Conservation (phyloP, 1,140 invertebrate genomes). For the Lethocerus indicus region DNA sequence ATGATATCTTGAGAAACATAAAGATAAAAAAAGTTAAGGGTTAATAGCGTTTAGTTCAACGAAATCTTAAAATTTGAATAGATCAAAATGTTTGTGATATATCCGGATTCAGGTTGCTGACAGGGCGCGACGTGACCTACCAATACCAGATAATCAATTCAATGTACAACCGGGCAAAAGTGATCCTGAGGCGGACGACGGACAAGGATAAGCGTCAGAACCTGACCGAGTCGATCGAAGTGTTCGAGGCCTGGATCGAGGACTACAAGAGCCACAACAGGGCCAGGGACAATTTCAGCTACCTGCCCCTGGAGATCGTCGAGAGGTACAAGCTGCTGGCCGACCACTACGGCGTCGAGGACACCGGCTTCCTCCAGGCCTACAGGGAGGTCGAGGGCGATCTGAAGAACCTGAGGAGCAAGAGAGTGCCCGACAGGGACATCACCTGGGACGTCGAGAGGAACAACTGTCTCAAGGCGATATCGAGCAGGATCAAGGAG, state of each 20-base stretch:
- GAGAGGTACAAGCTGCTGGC: constrained; percentile 22
- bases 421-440: constrained; percentile 19
- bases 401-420: constrained; percentile 22
- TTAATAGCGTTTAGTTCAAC: too few species aligned
- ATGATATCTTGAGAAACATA: too few species aligned
- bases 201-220: constrained; percentile 24
- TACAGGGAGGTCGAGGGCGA: constrained; percentile 23
- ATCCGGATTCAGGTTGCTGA: constrained; percentile 20
- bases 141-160: constrained; percentile 25
- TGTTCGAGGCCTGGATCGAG: constrained; percentile 25
- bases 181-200: constrained; percentile 25
- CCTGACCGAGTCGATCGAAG: constrained; percentile 22
- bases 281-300: constrained; percentile 24
- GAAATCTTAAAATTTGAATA: too few species aligned
- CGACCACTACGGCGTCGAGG: constrained; percentile 20
- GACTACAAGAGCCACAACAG: constrained; percentile 24
- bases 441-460: constrained; percentile 26
- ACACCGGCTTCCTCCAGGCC: constrained; percentile 21
- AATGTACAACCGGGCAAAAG: constrained; percentile 23
- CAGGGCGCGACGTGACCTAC: constrained; percentile 24
- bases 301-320: constrained; percentile 23
- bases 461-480: constrained; percentile 20
- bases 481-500: constrained; percentile 20
- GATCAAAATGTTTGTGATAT: too few species aligned
- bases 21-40: too few species aligned